Evolutionary conservation across 2,797 vertebrate species (phyloP).

Genomic region (Channallabes apus): DNA sequence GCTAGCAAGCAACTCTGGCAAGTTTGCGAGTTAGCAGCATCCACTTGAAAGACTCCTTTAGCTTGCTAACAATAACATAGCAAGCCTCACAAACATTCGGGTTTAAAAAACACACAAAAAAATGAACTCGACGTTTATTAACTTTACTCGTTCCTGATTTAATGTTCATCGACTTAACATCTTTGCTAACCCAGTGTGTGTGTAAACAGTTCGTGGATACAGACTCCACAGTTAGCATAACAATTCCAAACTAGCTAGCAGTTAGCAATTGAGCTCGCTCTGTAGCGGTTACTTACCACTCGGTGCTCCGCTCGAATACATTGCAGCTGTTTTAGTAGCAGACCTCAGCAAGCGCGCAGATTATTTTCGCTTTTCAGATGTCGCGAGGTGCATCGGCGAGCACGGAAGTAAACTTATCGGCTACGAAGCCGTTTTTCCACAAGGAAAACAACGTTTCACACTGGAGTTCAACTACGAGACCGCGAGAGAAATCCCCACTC

Average conservation of each 20-base stretch:
- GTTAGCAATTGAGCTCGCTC: constrained; percentile 60
- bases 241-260: constrained; percentile 68
- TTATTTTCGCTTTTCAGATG: constrained; percentile 65
- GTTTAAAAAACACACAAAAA: background rate
- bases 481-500: constrained; percentile 72
- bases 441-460: constrained; percentile 58
- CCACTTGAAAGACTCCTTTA: constrained; percentile 10
- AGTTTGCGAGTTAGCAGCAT: constrained; percentile 17
- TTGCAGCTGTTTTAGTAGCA: constrained; percentile 72
- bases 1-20: background rate
- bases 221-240: constrained; percentile 35
- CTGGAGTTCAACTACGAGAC: constrained; percentile 69
- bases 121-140: background rate
- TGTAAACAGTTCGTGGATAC: background rate
- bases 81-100: constrained; percentile 54
- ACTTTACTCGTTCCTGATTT: background rate
- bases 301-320: constrained; percentile 76
- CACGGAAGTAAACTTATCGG: constrained; percentile 43
- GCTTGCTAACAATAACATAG: constrained; percentile 60
- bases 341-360: constrained; percentile 64
- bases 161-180: background rate
- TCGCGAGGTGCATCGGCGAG: constrained; percentile 69
- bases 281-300: constrained; percentile 72
- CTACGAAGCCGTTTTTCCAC: constrained; percentile 46
- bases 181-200: background rate